Evolutionary conservation across 2,113 vertebrate genomes (phyloP), one percentile per base, ranked within the genome.

Genomic region (Aspidoscelis tigris): DNA sequence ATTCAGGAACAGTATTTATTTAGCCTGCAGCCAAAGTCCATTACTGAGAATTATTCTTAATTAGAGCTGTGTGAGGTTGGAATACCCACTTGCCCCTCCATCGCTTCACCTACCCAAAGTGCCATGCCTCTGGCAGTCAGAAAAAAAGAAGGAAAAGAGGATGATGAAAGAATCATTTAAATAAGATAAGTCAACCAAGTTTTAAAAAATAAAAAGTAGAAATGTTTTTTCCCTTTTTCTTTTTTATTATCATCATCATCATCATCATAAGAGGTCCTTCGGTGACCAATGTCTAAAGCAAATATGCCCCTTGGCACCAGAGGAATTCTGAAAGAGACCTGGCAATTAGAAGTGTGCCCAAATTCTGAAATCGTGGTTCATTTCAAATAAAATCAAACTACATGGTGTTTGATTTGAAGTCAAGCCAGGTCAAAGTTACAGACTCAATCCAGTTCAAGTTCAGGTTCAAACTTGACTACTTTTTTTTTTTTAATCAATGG

Each of bases 1-100:
- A 92, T 92, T 93, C 92, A 93, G 82, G 80, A 92, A 76, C 55
- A 76, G 83, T 93, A 91, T 94, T 94, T 94, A 92, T 94, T 90
- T 93, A 92, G 92, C 93, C 94, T 66, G 88, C 89, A 93, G 94
- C 90, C 66, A 78, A 91, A 87, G 90, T 92, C 93, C 90, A 91
- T 95, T 95, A 93, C 84, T 82, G 73, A 90, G 87, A 92, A 94
- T 91, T 93, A 87, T 73, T 90, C 88, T 92, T 94, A 95, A 95
- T 95, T 95, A 94, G 89, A 93, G 87, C 89, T 83, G 58, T 86
- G 84, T 0, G 1, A 93, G 88, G 89, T 89, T 90, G 90, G 84
- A 93, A 94, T 93, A 94, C 88, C 85, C 84, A 88, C 78, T 94
- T 73, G 80, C 88, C 69, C 80, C 84, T n/a, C 77, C 88, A 88